A percentile compares a stretch with the other conserved stretches of the same genome.
phyloP scores from a whole-genome alignment of 2,797 vertebrate species.

The Crenichthys baileyi region DNA sequence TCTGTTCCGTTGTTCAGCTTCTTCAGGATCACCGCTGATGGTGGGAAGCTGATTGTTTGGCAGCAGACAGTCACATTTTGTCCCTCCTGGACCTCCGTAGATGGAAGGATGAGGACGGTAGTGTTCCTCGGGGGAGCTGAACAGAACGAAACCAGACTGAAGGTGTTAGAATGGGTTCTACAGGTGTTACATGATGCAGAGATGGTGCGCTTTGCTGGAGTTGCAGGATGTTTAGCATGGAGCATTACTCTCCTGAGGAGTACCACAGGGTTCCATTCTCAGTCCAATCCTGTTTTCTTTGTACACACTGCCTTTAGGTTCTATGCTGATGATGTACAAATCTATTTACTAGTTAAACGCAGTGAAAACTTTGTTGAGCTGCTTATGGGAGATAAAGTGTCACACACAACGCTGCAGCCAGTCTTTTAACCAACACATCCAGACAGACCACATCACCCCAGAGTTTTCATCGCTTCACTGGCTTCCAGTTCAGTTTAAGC shows the following conservation, averaged over 20 bases:
- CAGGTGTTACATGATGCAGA: too few species aligned
- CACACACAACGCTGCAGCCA: too few species aligned
- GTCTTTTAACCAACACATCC: too few species aligned
- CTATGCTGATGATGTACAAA: background rate
- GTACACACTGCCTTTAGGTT: background rate
- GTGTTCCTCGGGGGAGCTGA: slow-evolving; percentile 79
- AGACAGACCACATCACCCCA: too few species aligned
- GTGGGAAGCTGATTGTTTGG: slow-evolving; percentile 72
- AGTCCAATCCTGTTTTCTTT: background rate
- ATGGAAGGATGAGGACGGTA: slow-evolving; percentile 70
- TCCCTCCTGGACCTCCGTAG: slow-evolving; percentile 75
- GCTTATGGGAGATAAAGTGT: background rate
- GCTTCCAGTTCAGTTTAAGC: too few species aligned
- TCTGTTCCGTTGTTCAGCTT: slow-evolving; percentile 71
- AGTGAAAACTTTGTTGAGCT: background rate
- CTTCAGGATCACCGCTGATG: slow-evolving; percentile 72
- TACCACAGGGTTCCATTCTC: too few species aligned
- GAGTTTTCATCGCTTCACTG: too few species aligned
- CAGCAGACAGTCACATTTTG: slow-evolving; percentile 78
- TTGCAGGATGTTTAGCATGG: too few species aligned
- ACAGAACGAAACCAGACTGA: slow-evolving; percentile 16
- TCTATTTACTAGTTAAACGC: background rate
- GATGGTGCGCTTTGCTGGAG: too few species aligned
- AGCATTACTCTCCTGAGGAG: too few species aligned
- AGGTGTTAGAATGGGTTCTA: background rate